phyloP scores from a whole-genome alignment of 2,797 vertebrate species.

The Circus cinereus region DNA sequence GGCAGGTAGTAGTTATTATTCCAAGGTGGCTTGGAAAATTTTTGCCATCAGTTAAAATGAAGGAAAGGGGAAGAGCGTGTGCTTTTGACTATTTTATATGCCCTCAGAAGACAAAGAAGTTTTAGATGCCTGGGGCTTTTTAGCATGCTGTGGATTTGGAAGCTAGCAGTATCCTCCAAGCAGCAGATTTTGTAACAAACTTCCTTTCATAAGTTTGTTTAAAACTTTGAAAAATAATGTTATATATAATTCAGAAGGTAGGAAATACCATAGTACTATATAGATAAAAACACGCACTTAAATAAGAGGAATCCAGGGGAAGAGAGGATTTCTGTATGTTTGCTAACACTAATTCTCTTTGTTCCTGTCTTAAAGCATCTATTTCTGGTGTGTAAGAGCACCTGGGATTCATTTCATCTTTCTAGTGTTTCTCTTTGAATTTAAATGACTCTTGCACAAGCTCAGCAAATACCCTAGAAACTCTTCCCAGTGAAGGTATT shows the following conservation, averaged over 20 bases:
- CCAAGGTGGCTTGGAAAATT: neutral
- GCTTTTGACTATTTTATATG: neutral
- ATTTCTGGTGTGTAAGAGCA: constrained; percentile 35
- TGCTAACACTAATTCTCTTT: constrained; percentile 36
- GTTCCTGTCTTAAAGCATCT: constrained; percentile 7
- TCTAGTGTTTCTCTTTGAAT: constrained; percentile 49
- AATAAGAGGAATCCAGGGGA: neutral
- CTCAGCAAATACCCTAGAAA: constrained; percentile 40
- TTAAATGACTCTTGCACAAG: constrained; percentile 44
- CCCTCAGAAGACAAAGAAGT: neutral
- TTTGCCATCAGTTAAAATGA: neutral
- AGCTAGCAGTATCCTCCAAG: neutral
- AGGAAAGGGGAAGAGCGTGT: neutral
- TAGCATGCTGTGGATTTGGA: neutral
- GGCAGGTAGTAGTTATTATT: neutral
- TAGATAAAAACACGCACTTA: neutral
- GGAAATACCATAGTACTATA: neutral
- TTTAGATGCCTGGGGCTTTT: neutral
- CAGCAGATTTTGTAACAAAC: neutral
- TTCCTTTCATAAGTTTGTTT: neutral
- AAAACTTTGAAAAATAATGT: neutral
- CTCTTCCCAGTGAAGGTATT: neutral
- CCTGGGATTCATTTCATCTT: constrained; percentile 52
- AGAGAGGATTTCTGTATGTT: neutral
- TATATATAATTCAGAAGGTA: neutral